A percentile compares a stretch with the other conserved stretches of the same genome.
Evolutionary conservation across 2,797 vertebrate genomes (phyloP).

Genomic region (Microchirus variegatus): DNA sequence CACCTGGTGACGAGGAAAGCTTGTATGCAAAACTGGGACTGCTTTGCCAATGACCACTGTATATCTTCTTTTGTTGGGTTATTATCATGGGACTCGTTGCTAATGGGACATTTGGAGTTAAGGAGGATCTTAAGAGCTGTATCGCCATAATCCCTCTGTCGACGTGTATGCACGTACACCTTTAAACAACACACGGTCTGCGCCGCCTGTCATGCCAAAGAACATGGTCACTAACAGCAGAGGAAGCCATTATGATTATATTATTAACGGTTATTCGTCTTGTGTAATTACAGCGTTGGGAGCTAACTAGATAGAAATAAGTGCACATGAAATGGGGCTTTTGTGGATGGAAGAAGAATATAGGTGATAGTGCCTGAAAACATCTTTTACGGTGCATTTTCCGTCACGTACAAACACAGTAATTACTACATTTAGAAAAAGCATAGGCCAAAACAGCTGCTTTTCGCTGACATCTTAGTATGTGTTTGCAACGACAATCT

Average conservation of each 20-base stretch:
- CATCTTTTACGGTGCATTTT: slow-evolving; percentile 44
- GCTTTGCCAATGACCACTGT: slow-evolving; percentile 60
- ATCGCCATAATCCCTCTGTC: slow-evolving; percentile 25
- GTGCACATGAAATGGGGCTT: slow-evolving; percentile 1
- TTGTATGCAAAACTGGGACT: slow-evolving; percentile 71
- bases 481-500: slow-evolving; percentile 82
- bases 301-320: slow-evolving; percentile 2
- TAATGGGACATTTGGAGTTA: slow-evolving; percentile 27
- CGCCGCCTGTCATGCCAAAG: slow-evolving; percentile 69
- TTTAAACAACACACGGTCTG: slow-evolving; percentile 26
- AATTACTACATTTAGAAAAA: slow-evolving; percentile 39
- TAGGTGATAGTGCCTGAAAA: slow-evolving; percentile 32
- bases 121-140: slow-evolving; percentile 41
- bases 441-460: slow-evolving; percentile 27
- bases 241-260: slow-evolving; percentile 43
- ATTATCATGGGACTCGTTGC: slow-evolving; percentile 31
- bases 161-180: slow-evolving; percentile 24
- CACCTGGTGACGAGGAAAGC: slow-evolving; percentile 50
- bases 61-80: slow-evolving; percentile 4
- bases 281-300: slow-evolving; percentile 33
- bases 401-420: slow-evolving; percentile 59
- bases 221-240: slow-evolving; percentile 50
- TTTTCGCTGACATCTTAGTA: slow-evolving; percentile 44
- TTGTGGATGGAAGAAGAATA: slow-evolving; percentile 14
- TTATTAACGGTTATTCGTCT: slow-evolving; percentile 27